Percentiles rank a stretch among this genome's conserved stretches.
phyloP scores from a whole-genome alignment of 2,113 vertebrate genomes.

The Lampris incognitus region DNA sequence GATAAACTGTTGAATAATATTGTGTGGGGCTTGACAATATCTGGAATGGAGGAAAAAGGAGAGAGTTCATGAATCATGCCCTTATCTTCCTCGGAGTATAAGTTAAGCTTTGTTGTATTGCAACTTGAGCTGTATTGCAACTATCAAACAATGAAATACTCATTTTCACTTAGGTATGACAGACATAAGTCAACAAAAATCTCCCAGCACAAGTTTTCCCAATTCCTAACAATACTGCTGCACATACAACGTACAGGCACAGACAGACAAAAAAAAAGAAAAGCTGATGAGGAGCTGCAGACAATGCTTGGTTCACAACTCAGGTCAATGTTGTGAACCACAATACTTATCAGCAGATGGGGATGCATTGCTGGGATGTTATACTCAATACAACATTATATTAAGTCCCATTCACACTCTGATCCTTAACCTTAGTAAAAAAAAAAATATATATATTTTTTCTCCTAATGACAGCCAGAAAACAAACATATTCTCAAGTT shows the following conservation, averaged over 20 bases:
- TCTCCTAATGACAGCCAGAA: too few species aligned
- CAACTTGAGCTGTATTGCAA: constrained; percentile 2
- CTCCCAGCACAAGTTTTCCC: not conserved
- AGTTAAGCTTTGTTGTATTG: not conserved
- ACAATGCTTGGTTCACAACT: too few species aligned
- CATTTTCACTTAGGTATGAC: not conserved
- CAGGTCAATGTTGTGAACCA: too few species aligned
- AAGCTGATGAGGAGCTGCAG: too few species aligned
- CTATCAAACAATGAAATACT: constrained; percentile 1
- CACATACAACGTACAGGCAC: not conserved
- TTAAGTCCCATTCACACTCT: too few species aligned
- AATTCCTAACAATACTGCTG: too few species aligned
- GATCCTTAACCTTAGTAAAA: too few species aligned
- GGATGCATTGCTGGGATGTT: too few species aligned
- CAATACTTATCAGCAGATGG: too few species aligned
- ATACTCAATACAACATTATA: too few species aligned
- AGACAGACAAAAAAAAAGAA: not conserved
- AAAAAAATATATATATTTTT: too few species aligned
- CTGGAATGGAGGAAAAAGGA: not conserved
- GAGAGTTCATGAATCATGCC: not conserved
- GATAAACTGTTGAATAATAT: constrained; percentile 34
- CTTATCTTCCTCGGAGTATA: constrained; percentile 15
- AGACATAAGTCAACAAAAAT: not conserved
- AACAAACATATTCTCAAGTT: too few species aligned
- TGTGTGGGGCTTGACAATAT: not conserved